These are phyloP conservation scores for Spisula solida DNA, from an alignment of 2,888 invertebrate genomes.

Conservation along the genomic window DNA sequence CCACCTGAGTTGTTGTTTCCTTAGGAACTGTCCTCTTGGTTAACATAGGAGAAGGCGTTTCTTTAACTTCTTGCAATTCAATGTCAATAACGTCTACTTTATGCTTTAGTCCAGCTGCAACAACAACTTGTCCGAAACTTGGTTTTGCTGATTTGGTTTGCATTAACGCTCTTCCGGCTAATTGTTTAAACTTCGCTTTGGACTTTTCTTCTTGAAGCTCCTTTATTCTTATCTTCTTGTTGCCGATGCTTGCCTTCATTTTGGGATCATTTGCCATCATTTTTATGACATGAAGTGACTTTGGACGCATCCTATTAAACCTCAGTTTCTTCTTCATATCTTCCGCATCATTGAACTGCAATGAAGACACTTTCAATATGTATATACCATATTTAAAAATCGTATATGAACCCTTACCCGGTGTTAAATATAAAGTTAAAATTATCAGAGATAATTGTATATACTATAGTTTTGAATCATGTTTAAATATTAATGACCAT, in stretches of 20 bases:
- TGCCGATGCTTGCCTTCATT: slow-evolving; percentile 26
- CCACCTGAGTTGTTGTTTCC: not conserved
- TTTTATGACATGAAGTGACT: slow-evolving; percentile 57
- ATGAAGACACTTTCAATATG: not conserved
- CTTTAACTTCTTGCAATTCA: not conserved
- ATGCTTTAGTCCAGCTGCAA: not conserved
- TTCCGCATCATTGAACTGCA: slow-evolving; percentile 27
- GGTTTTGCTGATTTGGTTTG: not conserved
- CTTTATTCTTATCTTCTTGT: slow-evolving; percentile 31
- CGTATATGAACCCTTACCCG: too few species aligned
- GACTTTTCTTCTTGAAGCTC: slow-evolving; percentile 33
- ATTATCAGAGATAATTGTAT: too few species aligned
- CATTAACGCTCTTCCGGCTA: not conserved
- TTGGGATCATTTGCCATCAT: slow-evolving; percentile 43
- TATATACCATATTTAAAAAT: too few species aligned
- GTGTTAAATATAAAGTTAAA: too few species aligned
- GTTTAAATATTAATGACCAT: too few species aligned
- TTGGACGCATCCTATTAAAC: slow-evolving; percentile 56
- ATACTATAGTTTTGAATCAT: too few species aligned
- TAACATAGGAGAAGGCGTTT: not conserved
- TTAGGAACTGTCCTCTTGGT: not conserved
- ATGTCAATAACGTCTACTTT: not conserved
- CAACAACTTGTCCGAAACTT: slow-evolving; percentile 6
- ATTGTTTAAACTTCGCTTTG: not conserved
- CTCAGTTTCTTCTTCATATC: slow-evolving; percentile 37